phyloP scores from a whole-genome alignment of 2,113 vertebrate genomes.

The Pungitius pungitius region DNA sequence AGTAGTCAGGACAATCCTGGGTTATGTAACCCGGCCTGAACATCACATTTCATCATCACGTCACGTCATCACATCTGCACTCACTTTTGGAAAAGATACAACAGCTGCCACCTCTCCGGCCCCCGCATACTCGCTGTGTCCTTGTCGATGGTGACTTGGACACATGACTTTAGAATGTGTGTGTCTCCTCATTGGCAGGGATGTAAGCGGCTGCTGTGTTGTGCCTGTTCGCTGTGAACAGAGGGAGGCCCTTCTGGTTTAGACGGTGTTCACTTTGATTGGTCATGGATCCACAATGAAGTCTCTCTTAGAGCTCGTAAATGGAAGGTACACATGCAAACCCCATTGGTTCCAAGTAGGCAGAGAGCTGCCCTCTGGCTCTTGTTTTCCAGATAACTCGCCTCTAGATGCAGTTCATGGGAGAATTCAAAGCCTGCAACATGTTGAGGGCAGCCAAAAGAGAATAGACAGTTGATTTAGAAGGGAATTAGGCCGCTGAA shows the following conservation, averaged over 20 bases:
- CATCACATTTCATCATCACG: neutral
- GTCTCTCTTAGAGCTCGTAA: conserved; percentile 70
- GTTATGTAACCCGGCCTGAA: conserved; percentile 65
- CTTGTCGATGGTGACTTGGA: neutral
- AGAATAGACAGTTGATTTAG: conserved; percentile 76
- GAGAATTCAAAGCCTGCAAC: conserved; percentile 70
- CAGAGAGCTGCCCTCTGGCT: conserved; percentile 23
- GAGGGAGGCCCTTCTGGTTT: conserved; percentile 45
- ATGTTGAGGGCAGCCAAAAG: conserved; percentile 64
- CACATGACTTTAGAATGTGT: too few relatives aligned
- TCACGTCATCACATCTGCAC: conserved; percentile 4
- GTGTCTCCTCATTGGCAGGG: neutral
- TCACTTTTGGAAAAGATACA: conserved; percentile 10
- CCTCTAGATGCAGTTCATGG: conserved; percentile 58
- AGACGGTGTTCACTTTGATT: conserved; percentile 74
- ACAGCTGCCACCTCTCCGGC: neutral
- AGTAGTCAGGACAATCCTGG: conserved; percentile 34
- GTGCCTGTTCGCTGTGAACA: conserved; percentile 37
- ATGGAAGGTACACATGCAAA: conserved; percentile 32
- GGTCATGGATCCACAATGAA: conserved; percentile 72
- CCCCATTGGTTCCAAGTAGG: conserved; percentile 38
- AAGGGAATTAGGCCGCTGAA: conserved; percentile 69
- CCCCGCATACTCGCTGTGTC: neutral
- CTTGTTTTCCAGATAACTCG: conserved; percentile 54
- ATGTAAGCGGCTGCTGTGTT: conserved; percentile 23